Base-by-base conservation (phyloP, 2,113 vertebrate species). In the Leptobrachium ailaonicum region DNA sequence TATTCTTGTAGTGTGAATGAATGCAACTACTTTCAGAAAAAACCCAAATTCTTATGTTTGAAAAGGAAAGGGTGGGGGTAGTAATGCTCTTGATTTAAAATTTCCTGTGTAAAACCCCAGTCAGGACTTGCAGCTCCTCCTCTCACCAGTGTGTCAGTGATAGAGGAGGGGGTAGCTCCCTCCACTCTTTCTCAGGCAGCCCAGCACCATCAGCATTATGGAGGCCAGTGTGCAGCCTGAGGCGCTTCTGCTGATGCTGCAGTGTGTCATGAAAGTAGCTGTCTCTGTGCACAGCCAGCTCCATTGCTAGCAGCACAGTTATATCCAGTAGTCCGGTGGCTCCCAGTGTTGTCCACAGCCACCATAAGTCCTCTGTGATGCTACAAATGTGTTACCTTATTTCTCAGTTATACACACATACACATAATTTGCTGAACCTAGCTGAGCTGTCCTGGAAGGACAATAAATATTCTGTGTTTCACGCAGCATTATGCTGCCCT, bases 181-280 rank as follows among this genome's bases (percentile, higher is more conserved):
- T 67, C 62, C 4, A 4, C 4, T 8, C 8, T 8, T 50, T 8
- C 47, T 8, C 4, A 8, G 47, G 4, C 4, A 50, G 47, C 47
- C 8, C 47, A 50, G 47, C 47, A 50, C 47, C 47, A 50, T 50
- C 47, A 50, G 47, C 47, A 50, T 8, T 50, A 4, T 50, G 64
- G 47, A 56, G 75, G 45, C 32, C 47, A 58, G 50, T 69, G 50
- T 77, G 66, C 66, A 41, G 76, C 76, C 68, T 42, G 69, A 8
- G 60, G 69, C 69, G 54, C 77, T 53, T 66, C 77, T 53, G 60
- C 69, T 66, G 69, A 20, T 3, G 41, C 77, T 63, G 53, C 71
- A 60, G 47, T 68, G 64, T 47, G 71, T 67, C 79, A 81, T 81
- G 79, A 67, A 11, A 68, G 71, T 67, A n/a, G 47, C 63, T 41